Percentiles rank a stretch among this genome's conserved stretches.
Conservation (phyloP, 1,140 invertebrate genomes). For the Manduca sexta region DNA sequence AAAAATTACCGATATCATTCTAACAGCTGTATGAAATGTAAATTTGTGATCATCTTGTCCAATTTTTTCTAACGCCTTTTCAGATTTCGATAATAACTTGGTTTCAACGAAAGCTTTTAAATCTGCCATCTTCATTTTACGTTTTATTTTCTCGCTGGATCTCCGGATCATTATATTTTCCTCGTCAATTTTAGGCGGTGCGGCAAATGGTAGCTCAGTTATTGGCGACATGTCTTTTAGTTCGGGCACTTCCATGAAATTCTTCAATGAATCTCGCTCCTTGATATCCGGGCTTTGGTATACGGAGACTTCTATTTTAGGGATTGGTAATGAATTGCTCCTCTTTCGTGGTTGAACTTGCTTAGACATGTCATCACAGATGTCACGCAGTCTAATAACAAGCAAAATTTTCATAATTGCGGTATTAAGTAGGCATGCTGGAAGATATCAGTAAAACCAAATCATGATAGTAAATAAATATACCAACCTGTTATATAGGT, state of each 20-base stretch:
- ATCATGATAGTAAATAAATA: background rate
- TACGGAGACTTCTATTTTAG: conserved; percentile 91
- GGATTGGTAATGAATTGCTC: conserved; percentile 94
- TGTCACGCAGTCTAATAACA: conserved; percentile 80
- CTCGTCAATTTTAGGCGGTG: conserved; percentile 70
- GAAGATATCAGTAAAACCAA: background rate
- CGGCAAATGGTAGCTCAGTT: conserved; percentile 61
- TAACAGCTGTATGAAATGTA: conserved; percentile 67
- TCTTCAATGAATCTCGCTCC: conserved; percentile 80
- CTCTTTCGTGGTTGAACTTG: conserved; percentile 84
- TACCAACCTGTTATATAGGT: conserved; percentile 86
- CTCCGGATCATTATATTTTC: conserved; percentile 75
- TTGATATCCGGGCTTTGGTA: conserved; percentile 84
- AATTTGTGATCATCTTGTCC: conserved; percentile 79
- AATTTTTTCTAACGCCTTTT: conserved; percentile 92
- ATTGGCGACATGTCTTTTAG: conserved; percentile 76
- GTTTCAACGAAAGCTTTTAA: conserved; percentile 92
- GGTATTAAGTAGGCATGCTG: too few relatives aligned
- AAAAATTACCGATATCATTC: conserved; percentile 69
- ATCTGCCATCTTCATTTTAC: conserved; percentile 92
- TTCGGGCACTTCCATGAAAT: conserved; percentile 84
- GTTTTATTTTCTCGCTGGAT: conserved; percentile 86
- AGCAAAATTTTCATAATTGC: too few relatives aligned
- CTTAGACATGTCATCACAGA: conserved; percentile 84
- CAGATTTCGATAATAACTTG: conserved; percentile 91